These are phyloP conservation scores for Carollia perspicillata DNA, from an alignment of 2,113 vertebrate genomes.

Conservation along the genomic window DNA sequence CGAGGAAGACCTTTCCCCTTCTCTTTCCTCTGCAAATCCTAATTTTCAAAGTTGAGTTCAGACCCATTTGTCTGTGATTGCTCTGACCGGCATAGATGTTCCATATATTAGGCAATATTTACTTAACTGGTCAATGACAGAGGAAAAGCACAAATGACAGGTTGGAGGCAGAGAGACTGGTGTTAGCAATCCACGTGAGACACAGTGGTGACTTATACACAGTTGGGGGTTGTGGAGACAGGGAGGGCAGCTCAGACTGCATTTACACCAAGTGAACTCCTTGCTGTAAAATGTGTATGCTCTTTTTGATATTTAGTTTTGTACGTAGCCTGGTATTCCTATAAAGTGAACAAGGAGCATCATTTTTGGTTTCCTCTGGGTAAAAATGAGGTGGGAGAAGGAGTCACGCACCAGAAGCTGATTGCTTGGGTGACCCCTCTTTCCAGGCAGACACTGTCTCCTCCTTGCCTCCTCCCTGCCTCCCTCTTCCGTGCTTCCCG, in stretches of 20 bases:
- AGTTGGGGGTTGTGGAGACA: neutral
- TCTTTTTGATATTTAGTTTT: neutral
- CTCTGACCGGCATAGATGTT: neutral
- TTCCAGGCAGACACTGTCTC: neutral
- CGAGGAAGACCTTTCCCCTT: neutral
- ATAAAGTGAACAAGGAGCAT: neutral
- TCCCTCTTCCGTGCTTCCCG: neutral
- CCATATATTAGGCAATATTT: neutral
- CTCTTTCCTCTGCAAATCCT: neutral
- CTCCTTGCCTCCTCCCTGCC: neutral
- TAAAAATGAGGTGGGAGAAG: neutral
- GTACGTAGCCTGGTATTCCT: neutral
- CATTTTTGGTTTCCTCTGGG: neutral
- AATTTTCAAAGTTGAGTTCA: neutral
- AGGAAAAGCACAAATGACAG: neutral
- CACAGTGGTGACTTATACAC: too few species aligned
- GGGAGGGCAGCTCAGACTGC: neutral
- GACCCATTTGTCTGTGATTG: neutral
- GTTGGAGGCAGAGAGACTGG: neutral
- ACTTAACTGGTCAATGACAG: neutral
- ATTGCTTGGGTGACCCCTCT: neutral
- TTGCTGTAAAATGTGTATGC: neutral
- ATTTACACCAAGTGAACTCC: neutral
- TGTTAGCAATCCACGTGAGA: neutral
- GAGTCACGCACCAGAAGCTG: neutral